Evolutionary conservation across 2,113 vertebrate species (phyloP), one percentile per base, ranked within the genome.

Genomic region (Boulengeromyrus knoepffleri): DNA sequence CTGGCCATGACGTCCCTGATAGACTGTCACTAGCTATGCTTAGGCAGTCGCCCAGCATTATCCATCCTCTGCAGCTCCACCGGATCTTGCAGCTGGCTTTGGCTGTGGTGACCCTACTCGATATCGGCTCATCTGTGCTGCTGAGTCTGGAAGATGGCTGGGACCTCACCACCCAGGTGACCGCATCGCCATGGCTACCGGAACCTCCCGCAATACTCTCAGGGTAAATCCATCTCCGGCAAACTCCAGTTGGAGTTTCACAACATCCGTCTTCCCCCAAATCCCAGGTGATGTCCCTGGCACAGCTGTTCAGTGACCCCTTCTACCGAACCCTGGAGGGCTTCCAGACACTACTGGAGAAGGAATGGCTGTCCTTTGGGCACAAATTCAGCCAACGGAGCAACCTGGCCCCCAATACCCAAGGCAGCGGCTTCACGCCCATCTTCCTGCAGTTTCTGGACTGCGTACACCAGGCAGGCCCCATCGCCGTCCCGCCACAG

Each of bases 361-460:
- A 99, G 90, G 99, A 99, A 39, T 99, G 99, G 99, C 96, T 99
- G 66, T 99, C 99, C 2, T 99, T 99, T 6, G 98, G 99, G 56
- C 98, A 99, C 93, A 99, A 98, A 89, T 99, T 99, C 96, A 98
- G 96, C 94, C 98, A 99, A 36, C 96, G 98, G 50, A 97, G 97
- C 94, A 98, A 96, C 92, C 95, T 99, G 93, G 97, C 96, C 88
- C 97, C 97, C 91, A 97, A 93, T 93, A 97, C 96, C 93, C 99
- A 99, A 95, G 97, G 98, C n/a, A 97, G 97, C 89, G 97, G 97
- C 89, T 98, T 99, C 92, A 96, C 97, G 5, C 99, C 99, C 80
- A 89, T 99, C 91, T 99, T 99, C 94, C 95, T 99, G 36, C 98
- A 99, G 84, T 99, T 99, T 94, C 95, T 99, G 91, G 99, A 99